These are phyloP conservation scores for Loris lydekkerianus DNA, from an alignment of 2,797 vertebrate species.

Conservation along the genomic window DNA sequence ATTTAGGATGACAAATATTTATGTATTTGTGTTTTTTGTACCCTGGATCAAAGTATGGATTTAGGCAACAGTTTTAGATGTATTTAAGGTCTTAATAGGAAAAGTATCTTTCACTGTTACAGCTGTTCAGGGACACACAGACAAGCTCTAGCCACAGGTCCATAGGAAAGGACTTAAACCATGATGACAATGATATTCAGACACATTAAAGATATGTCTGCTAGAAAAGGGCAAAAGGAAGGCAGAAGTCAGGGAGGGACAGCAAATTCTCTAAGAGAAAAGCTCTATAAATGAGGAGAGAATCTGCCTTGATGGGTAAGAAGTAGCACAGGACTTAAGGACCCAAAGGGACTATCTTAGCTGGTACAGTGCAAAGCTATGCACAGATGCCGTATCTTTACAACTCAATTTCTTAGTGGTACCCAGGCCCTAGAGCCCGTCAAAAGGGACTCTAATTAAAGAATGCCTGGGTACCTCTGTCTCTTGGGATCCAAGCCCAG, in stretches of 20 bases:
- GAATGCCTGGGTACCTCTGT: neutral
- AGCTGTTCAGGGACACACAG: neutral
- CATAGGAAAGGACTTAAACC: neutral
- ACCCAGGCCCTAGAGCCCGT: neutral
- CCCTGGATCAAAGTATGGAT: neutral
- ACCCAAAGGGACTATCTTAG: neutral
- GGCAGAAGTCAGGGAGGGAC: neutral
- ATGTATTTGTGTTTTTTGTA: neutral
- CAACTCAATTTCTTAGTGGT: neutral
- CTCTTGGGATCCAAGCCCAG: neutral
- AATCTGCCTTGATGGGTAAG: neutral
- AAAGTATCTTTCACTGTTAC: neutral
- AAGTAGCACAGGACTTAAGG: neutral
- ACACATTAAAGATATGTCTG: slow-evolving; percentile 9
- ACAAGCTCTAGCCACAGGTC: neutral
- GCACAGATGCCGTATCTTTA: neutral
- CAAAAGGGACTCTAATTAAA: neutral
- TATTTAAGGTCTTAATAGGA: neutral
- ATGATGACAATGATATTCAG: neutral
- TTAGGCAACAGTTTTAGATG: neutral
- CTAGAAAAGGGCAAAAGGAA: neutral
- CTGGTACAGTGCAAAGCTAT: neutral
- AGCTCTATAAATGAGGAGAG: neutral
- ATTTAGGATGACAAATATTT: neutral
- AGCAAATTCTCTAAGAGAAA: neutral